phyloP scores from a whole-genome alignment of 2,888 invertebrate genomes.

The Drosophila nr. fundita region DNA sequence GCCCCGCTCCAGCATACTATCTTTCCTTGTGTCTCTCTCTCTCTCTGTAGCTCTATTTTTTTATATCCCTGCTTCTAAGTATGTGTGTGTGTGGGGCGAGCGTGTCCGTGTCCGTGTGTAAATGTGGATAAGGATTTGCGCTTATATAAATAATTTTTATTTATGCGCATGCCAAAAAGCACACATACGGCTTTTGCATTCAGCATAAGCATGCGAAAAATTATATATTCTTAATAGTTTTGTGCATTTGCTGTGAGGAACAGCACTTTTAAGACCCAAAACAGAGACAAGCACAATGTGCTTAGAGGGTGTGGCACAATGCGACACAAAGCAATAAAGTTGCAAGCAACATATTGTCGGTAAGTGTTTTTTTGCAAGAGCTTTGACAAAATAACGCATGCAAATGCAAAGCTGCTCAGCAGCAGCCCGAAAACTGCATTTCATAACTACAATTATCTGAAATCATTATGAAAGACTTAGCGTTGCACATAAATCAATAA shows the following conservation, averaged over 20 bases:
- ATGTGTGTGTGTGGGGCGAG: slow-evolving; percentile 3
- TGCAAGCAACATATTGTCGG: not conserved
- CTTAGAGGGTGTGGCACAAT: not conserved
- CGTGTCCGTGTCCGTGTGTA: slow-evolving; percentile 14
- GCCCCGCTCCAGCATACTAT: not conserved
- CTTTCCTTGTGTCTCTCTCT: not conserved
- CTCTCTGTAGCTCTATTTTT: not conserved
- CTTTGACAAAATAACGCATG: not conserved
- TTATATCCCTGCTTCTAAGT: slow-evolving; percentile 5
- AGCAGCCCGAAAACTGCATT: not conserved
- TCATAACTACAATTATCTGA: not conserved
- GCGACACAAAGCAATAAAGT: not conserved
- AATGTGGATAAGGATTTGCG: slow-evolving; percentile 61
- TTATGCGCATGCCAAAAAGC: slow-evolving; percentile 63
- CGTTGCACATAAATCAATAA: not conserved
- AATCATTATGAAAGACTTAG: not conserved
- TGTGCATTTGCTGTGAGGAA: slow-evolving; percentile 30
- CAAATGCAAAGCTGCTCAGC: not conserved
- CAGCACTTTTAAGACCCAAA: slow-evolving; percentile 4
- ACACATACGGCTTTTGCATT: slow-evolving; percentile 36
- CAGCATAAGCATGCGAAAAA: slow-evolving; percentile 31
- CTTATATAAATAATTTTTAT: slow-evolving; percentile 71
- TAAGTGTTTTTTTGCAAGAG: slow-evolving; percentile 1
- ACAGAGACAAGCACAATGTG: slow-evolving; percentile 2
- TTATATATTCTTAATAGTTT: slow-evolving; percentile 52